phyloP scores from a whole-genome alignment of 2,888 invertebrate genomes.

The Leptogaster cylindrica region DNA sequence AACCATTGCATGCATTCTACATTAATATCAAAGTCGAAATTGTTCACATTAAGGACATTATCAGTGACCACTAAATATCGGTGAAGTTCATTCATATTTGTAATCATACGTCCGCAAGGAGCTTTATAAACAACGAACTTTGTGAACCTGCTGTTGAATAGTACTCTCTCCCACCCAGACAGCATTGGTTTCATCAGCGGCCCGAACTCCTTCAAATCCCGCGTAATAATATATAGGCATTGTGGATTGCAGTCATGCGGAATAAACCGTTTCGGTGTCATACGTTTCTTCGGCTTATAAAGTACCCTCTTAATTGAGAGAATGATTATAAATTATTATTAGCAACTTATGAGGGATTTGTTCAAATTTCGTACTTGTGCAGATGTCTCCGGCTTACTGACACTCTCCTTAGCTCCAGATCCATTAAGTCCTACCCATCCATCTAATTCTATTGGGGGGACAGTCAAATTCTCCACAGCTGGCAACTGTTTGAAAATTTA shows the following conservation, averaged over 20 bases:
- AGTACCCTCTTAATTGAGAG: conserved; percentile 65
- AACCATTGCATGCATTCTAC: conserved; percentile 87
- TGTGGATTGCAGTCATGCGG: conserved; percentile 71
- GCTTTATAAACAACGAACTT: conserved; percentile 72
- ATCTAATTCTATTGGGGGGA: conserved; percentile 53
- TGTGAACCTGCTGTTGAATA: conserved; percentile 62
- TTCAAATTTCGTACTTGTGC: conserved; percentile 59
- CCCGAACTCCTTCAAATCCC: conserved; percentile 74
- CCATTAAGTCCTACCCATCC: conserved; percentile 45
- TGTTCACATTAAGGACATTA: conserved; percentile 82
- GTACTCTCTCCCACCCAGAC: conserved; percentile 83
- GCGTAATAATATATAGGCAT: conserved; percentile 66
- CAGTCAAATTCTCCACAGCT: too few species aligned
- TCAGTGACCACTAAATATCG: conserved; percentile 72
- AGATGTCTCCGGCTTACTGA: conserved; percentile 62
- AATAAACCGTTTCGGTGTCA: conserved; percentile 66
- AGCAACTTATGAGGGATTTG: conserved; percentile 61
- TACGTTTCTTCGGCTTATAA: conserved; percentile 73
- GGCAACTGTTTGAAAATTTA: too few species aligned
- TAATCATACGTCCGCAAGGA: conserved; percentile 84
- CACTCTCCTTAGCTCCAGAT: conserved; percentile 83
- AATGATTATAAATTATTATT: conserved; percentile 50
- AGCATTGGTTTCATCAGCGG: conserved; percentile 84
- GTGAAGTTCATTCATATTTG: conserved; percentile 77
- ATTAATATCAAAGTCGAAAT: conserved; percentile 84